A percentile compares a stretch with the other conserved stretches of the same genome.
Evolutionary conservation across 2,797 vertebrate genomes (phyloP).

Genomic region (Synanceia verrucosa): DNA sequence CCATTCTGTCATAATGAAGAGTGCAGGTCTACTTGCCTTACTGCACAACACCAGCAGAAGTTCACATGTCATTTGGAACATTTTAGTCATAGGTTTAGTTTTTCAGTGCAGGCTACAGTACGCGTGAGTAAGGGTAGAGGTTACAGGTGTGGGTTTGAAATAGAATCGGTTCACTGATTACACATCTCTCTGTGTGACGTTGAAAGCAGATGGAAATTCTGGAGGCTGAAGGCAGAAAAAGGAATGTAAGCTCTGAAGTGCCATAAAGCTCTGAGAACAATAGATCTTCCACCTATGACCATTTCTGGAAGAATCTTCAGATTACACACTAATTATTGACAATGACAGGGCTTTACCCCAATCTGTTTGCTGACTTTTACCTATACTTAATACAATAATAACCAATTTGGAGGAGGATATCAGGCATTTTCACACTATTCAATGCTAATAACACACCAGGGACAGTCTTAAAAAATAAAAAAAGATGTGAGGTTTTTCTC

Average conservation of each 20-base stretch:
- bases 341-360: no score
- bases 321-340: not conserved
- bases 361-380: no score
- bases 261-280: not conserved
- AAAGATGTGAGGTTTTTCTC: no score
- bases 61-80: not conserved
- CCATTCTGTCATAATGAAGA: not conserved
- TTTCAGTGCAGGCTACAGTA: slow-evolving; percentile 1
- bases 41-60: not conserved
- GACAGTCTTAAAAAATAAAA: no score
- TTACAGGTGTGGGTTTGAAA: slow-evolving; percentile 4
- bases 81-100: not conserved
- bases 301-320: not conserved
- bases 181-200: not conserved
- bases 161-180: slow-evolving; percentile 3
- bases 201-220: not conserved
- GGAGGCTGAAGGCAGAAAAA: not conserved
- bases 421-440: no score
- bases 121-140: not conserved
- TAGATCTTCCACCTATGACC: not conserved
- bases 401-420: no score
- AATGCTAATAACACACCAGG: no score
- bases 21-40: not conserved
- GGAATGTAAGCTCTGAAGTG: not conserved
- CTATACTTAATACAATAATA: no score